Base-by-base conservation (phyloP, 2,113 vertebrate genomes). In the Tragelaphus buxtoni region DNA sequence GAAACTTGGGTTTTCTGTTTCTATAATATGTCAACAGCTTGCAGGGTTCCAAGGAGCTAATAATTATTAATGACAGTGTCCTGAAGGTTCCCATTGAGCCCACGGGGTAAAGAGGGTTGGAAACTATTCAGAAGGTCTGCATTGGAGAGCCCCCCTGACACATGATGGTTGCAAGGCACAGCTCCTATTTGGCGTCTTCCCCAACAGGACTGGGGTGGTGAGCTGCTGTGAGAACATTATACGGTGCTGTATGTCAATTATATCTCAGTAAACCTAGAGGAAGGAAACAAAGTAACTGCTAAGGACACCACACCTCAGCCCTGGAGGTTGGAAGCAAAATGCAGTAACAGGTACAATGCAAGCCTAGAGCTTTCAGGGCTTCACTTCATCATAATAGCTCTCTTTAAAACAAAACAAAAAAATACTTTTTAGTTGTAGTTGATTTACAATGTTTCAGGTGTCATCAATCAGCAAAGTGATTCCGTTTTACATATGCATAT, bases 1-100 rank as follows among this genome's bases (percentile, higher is more conserved):
- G 61, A 72, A 93, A 42, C 79, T 5, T 22, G 58, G 63, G 16
- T 79, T 96, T 94, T 96, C n/a, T 80, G 9, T 72, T 83, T 96
- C 88, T 63, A 65, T 87, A 79, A 61, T 80, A 28, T 39, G 65
- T 93, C 88, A 77, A 81, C 76, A 92, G 58, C 81, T 84, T 63
- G 9, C 61, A 51, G 81, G 69, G 60, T 65, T 96, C 92, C 85
- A 42, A 51, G 88, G 83, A 96, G 56, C 53, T 97, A 58, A 20
- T 69, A 49, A 94, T 97, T 91, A 87, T 82, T 90, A 91, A 91
- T 76, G 83, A 92, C 61, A 92, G 63, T 91, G 58, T 85, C 89
- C 55, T 69, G 49, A 82, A 77, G 22, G 49, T 51, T 85, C 26
- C 88, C 28, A 39, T 4, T 60, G 69, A 83, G 32, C 55, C 79